Evolutionary conservation across 1,140 invertebrate species (phyloP).

Genomic region (Euwallacea similis): DNA sequence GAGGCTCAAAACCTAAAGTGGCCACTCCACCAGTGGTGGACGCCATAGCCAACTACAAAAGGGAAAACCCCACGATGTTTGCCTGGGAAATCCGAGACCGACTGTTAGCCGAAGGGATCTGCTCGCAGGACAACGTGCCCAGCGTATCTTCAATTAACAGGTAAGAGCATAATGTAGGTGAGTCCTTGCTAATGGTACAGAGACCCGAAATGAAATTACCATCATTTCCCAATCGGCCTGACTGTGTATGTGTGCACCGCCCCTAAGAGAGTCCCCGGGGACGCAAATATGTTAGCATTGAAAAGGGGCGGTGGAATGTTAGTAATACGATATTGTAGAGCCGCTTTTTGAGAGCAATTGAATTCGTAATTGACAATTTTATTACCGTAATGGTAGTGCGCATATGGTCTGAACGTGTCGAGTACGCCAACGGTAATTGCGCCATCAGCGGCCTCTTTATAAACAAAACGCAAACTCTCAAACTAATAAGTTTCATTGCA

Average conservation of each 20-base stretch:
- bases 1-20: constrained; percentile 98
- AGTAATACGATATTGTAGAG: constrained; percentile 13
- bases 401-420: not conserved
- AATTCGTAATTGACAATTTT: not conserved
- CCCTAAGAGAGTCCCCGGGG: constrained; percentile 16
- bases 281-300: constrained; percentile 12
- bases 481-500: constrained; percentile 54
- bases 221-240: not conserved
- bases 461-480: constrained; percentile 48
- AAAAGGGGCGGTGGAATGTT: constrained; percentile 16
- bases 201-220: constrained; percentile 17
- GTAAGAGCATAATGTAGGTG: constrained; percentile 61
- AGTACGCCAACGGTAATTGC: constrained; percentile 42
- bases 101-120: constrained; percentile 94
- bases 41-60: constrained; percentile 97
- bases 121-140: constrained; percentile 98
- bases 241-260: constrained; percentile 6
- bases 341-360: not conserved
- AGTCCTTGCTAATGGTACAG: no score
- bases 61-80: constrained; percentile 99
- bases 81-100: constrained; percentile 99
- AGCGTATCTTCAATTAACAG: constrained; percentile 99
- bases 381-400: not conserved
- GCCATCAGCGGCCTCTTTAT: constrained; percentile 48
- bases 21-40: constrained; percentile 98